These are phyloP conservation scores for Tichodroma muraria DNA, from an alignment of 2,113 vertebrate species.

Conservation along the genomic window DNA sequence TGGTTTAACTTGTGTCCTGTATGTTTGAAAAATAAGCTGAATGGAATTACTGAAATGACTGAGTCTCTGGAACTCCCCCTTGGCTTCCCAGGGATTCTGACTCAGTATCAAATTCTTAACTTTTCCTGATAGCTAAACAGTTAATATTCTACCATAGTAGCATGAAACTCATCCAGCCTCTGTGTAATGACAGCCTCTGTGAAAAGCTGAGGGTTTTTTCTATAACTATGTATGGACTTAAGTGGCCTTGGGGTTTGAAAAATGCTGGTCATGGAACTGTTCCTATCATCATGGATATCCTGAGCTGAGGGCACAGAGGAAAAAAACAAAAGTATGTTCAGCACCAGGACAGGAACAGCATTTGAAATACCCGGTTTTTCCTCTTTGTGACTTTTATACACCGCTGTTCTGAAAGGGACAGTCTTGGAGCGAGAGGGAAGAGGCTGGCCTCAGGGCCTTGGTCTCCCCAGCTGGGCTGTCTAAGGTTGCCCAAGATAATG, in stretches of 20 bases:
- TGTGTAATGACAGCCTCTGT: not conserved
- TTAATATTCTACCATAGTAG: not conserved
- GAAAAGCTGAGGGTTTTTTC: not conserved
- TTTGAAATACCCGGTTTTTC: not conserved
- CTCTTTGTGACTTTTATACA: not conserved
- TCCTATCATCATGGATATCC: not conserved
- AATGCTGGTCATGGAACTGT: not conserved
- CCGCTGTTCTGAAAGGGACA: not conserved
- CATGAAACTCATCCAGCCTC: not conserved
- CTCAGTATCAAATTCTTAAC: not conserved
- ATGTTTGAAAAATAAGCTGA: not conserved
- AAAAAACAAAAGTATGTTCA: not conserved
- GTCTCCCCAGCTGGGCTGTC: not conserved
- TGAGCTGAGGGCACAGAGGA: not conserved
- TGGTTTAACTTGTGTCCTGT: not conserved
- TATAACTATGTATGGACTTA: not conserved
- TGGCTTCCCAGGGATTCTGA: not conserved
- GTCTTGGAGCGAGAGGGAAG: not conserved
- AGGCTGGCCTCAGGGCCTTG: not conserved
- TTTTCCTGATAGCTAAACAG: not conserved
- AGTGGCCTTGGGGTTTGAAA: not conserved
- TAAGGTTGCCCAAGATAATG: not conserved
- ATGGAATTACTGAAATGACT: not conserved
- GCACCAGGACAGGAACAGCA: not conserved
- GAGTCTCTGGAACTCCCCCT: not conserved